Evolutionary conservation across 2,888 invertebrate species (phyloP).

Genomic region (Eurois occulta): DNA sequence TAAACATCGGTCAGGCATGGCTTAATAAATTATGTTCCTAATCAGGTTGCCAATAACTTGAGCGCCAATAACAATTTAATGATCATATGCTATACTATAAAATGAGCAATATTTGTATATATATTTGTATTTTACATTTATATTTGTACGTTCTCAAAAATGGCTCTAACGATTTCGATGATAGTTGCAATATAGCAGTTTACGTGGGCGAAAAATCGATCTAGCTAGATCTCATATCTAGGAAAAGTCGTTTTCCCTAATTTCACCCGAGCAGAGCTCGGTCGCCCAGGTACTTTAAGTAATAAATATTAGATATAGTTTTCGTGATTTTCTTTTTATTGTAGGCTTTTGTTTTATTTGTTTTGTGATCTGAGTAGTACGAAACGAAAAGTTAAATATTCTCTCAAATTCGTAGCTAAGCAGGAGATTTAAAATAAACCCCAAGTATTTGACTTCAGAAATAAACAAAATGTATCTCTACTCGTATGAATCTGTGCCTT

Average conservation of each 20-base stretch:
- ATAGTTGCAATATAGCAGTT: neutral
- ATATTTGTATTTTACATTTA: neutral
- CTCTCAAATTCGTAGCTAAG: neutral
- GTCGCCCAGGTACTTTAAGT: neutral
- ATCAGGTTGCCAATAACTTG: slow-evolving; percentile 20
- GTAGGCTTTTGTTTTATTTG: neutral
- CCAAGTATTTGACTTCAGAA: neutral
- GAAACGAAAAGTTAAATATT: neutral
- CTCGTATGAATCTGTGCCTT: neutral
- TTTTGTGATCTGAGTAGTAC: neutral
- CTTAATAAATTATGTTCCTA: slow-evolving; percentile 17
- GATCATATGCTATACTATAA: neutral
- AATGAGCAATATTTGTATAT: neutral
- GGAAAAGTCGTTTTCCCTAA: neutral
- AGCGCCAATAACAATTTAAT: slow-evolving; percentile 11
- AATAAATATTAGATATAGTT: slow-evolving; percentile 10
- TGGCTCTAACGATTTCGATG: neutral
- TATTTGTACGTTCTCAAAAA: neutral
- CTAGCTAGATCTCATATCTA: neutral
- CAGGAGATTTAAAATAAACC: neutral
- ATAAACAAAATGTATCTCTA: neutral
- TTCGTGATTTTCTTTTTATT: neutral
- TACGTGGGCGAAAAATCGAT: neutral
- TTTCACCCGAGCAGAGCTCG: neutral
- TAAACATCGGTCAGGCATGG: slow-evolving; percentile 1